These are phyloP conservation scores for Branchipolynoe longqiensis DNA, from an alignment of 2,888 invertebrate species.

Conservation along the genomic window DNA sequence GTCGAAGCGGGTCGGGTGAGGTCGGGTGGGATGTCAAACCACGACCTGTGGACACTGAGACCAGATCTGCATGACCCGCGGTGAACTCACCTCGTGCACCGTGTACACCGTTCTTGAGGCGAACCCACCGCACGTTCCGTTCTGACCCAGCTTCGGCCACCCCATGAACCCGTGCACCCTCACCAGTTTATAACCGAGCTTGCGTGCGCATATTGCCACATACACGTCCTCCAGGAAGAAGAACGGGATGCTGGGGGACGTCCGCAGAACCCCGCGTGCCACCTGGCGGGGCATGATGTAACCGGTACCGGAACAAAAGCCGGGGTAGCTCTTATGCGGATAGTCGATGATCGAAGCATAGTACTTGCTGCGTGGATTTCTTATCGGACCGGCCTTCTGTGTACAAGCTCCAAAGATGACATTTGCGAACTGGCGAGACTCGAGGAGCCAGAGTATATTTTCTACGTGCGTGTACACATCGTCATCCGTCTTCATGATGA, in stretches of 20 bases:
- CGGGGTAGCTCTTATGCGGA: slow-evolving; percentile 41
- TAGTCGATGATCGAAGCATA: slow-evolving; percentile 24
- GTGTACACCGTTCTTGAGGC: no score
- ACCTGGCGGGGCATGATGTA: slow-evolving; percentile 54
- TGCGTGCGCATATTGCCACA: slow-evolving; percentile 71
- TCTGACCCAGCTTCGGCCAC: no score
- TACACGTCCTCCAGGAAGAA: slow-evolving; percentile 76
- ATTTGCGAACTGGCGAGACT: background rate
- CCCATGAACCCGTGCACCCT: background rate
- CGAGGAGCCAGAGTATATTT: slow-evolving; percentile 59
- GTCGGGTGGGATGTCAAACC: no score
- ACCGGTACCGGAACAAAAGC: slow-evolving; percentile 49
- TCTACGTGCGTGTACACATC: slow-evolving; percentile 73
- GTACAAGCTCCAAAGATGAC: slow-evolving; percentile 39
- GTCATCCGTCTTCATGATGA: slow-evolving; percentile 77
- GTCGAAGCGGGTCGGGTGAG: no score
- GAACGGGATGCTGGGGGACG: slow-evolving; percentile 71
- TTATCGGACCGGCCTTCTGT: slow-evolving; percentile 15
- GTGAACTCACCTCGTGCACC: no score
- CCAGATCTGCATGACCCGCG: no score
- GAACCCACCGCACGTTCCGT: no score
- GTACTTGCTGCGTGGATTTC: slow-evolving; percentile 23
- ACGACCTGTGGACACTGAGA: no score
- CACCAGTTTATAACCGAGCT: slow-evolving; percentile 57
- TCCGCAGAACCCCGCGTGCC: slow-evolving; percentile 64